A percentile compares a stretch with the other conserved stretches of the same genome.
Conservation (phyloP, 1,140 invertebrate genomes). For the Drosophila mojavensis region DNA sequence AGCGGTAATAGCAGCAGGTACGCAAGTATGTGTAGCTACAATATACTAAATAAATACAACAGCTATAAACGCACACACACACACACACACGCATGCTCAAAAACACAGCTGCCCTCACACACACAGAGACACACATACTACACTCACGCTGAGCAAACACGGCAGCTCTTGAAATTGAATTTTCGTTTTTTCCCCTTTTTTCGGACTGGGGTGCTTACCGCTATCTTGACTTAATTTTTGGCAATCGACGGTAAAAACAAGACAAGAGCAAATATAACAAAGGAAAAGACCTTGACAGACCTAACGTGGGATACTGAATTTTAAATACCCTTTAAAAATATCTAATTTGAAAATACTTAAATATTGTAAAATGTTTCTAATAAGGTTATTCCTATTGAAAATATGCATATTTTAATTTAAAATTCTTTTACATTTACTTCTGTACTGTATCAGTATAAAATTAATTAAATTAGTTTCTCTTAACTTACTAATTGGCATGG, state of each 20-base stretch:
- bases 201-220: conserved; percentile 3
- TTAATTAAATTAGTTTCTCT: too few relatives aligned
- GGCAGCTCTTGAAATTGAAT: conserved; percentile 59
- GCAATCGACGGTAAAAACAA: conserved; percentile 38
- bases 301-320: too few relatives aligned
- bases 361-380: too few relatives aligned
- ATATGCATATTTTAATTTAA: too few relatives aligned
- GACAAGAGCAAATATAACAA: conserved; percentile 2
- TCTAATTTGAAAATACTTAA: too few relatives aligned
- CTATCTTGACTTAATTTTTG: conserved; percentile 70
- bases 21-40: conserved; percentile 44
- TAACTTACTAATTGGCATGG: too few relatives aligned
- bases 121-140: too few relatives aligned
- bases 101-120: too few relatives aligned
- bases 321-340: too few relatives aligned
- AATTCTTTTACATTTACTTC: too few relatives aligned
- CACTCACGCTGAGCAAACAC: conserved; percentile 41
- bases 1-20: conserved; percentile 5
- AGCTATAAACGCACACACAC: conserved; percentile 22
- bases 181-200: conserved; percentile 30
- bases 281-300: not conserved
- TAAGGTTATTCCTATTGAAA: too few relatives aligned
- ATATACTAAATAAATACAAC: conserved; percentile 71
- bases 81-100: not conserved
- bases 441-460: too few relatives aligned